These are phyloP conservation scores for Saturnia pavonia DNA, from an alignment of 2,888 invertebrate genomes.

Conservation along the genomic window DNA sequence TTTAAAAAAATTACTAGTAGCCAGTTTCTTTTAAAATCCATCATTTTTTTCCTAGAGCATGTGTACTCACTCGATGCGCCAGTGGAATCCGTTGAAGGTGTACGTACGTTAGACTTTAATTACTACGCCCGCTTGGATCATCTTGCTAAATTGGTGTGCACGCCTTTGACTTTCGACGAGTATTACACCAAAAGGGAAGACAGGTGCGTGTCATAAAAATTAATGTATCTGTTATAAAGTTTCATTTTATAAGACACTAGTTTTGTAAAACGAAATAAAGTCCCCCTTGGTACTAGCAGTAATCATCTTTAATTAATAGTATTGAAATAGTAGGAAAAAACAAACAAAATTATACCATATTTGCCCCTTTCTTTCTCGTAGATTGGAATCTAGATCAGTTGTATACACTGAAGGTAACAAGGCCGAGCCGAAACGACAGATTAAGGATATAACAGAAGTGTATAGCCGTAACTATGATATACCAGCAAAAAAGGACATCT, in stretches of 20 bases:
- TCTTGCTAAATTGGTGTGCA: constrained; percentile 81
- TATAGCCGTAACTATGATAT: constrained; percentile 81
- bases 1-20: neutral
- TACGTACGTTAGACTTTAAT: constrained; percentile 65
- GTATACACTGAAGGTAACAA: constrained; percentile 61
- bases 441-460: constrained; percentile 81
- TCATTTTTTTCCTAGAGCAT: constrained; percentile 52
- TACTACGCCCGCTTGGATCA: constrained; percentile 87
- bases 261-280: too few relatives aligned
- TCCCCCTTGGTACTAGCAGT: too few relatives aligned
- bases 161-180: constrained; percentile 77
- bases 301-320: too few relatives aligned
- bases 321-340: too few relatives aligned
- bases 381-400: constrained; percentile 61
- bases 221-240: too few relatives aligned
- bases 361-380: constrained; percentile 32
- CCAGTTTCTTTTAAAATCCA: neutral
- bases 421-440: constrained; percentile 56
- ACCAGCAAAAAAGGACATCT: constrained; percentile 84
- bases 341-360: neutral
- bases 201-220: constrained; percentile 45
- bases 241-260: too few relatives aligned
- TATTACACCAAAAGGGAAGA: constrained; percentile 83
- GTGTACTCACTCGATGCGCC: constrained; percentile 63
- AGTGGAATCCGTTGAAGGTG: constrained; percentile 56